Percentiles rank a stretch among this genome's conserved stretches.
Conservation (phyloP, 1,140 invertebrate genomes). For the Cephus cinctus region DNA sequence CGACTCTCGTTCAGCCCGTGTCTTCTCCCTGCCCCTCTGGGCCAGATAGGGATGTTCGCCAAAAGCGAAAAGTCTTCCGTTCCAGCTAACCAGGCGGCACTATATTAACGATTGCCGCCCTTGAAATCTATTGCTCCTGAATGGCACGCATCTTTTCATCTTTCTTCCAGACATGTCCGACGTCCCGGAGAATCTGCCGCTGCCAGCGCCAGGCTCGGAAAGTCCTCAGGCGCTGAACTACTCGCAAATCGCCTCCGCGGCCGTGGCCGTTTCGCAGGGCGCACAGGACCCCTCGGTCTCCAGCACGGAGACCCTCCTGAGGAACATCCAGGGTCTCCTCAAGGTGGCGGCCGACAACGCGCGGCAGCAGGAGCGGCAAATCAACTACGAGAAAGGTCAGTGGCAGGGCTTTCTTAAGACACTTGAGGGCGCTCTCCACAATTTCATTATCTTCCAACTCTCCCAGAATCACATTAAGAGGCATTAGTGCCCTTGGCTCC, state of each 20-base stretch:
- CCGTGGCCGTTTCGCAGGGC: slow-evolving; percentile 48
- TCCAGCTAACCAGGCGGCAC: no score
- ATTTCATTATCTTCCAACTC: slow-evolving; percentile 54
- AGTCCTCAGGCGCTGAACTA: slow-evolving; percentile 72
- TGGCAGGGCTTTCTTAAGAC: slow-evolving; percentile 57
- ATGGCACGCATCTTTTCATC: slow-evolving; percentile 10
- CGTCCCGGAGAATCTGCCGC: slow-evolving; percentile 60
- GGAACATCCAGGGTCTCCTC: slow-evolving; percentile 92
- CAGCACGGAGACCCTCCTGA: slow-evolving; percentile 87
- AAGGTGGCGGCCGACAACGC: slow-evolving; percentile 95
- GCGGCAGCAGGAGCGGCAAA: slow-evolving; percentile 90
- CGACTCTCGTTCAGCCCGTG: no score
- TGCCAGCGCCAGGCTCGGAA: slow-evolving; percentile 60
- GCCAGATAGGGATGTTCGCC: no score
- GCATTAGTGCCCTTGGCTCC: slow-evolving; percentile 33
- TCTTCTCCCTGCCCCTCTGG: no score
- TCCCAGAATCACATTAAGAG: slow-evolving; percentile 52
- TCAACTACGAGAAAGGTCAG: slow-evolving; percentile 95
- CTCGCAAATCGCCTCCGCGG: slow-evolving; percentile 62
- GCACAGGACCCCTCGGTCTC: slow-evolving; percentile 63
- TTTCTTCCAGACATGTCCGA: slow-evolving; percentile 64
- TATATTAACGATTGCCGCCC: slow-evolving; percentile 29
- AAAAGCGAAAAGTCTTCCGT: no score
- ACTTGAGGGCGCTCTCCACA: slow-evolving; percentile 55
- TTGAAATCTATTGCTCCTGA: slow-evolving; percentile 42